Percentiles rank a stretch among this genome's conserved stretches.
These are phyloP conservation scores for Acrossocheilus fasciatus DNA, from an alignment of 2,797 vertebrate genomes.

Conservation along the genomic window DNA sequence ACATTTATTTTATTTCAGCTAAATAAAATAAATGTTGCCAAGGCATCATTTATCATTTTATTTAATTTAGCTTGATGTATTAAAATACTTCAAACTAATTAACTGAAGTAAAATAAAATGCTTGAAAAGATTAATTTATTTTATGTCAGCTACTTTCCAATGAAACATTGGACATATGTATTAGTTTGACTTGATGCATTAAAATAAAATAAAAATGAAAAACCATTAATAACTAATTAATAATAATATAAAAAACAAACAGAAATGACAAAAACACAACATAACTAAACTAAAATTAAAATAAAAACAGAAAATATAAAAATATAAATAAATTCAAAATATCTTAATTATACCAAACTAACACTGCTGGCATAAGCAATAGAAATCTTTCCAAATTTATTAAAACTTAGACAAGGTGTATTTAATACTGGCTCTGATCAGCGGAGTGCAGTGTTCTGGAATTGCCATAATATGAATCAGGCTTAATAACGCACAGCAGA, in stretches of 20 bases:
- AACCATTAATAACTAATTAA: neutral
- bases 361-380: neutral
- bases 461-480: constrained; percentile 49
- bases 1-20: too few species aligned
- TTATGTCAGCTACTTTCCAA: neutral
- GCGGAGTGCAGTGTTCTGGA: constrained; percentile 33
- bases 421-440: constrained; percentile 44
- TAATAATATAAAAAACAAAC: neutral
- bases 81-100: neutral
- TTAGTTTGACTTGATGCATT: neutral
- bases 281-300: neutral
- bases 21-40: too few species aligned
- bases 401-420: constrained; percentile 28
- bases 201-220: neutral
- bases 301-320: neutral
- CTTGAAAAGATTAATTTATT: neutral
- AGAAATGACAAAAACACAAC: neutral
- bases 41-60: too few species aligned
- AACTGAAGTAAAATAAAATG: neutral
- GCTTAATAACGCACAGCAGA: constrained; percentile 48
- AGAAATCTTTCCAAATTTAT: constrained; percentile 38
- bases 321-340: neutral
- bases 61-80: too few species aligned
- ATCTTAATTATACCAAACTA: neutral
- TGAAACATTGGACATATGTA: neutral